These are phyloP conservation scores for Temnothorax ravouxi DNA, from an alignment of 2,888 invertebrate genomes.

Conservation along the genomic window DNA sequence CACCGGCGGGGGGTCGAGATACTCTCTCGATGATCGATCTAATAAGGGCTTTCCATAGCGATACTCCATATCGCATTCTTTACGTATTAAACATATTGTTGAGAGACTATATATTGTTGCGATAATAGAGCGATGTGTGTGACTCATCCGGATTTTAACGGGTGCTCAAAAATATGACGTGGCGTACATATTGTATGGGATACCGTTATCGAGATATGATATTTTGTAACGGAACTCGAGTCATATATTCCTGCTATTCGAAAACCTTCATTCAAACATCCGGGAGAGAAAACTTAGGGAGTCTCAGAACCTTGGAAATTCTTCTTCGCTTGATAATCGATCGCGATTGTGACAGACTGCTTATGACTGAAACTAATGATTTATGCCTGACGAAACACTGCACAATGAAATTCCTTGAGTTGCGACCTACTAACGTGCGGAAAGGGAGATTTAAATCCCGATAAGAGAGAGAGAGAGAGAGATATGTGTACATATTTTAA, in stretches of 20 bases:
- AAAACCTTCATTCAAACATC: neutral
- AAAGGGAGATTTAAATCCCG: neutral
- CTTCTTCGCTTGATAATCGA: neutral
- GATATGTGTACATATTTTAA: neutral
- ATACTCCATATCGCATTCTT: neutral
- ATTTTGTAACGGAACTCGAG: neutral
- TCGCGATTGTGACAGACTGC: neutral
- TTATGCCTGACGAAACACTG: neutral
- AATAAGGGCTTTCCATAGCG: slow-evolving; percentile 5
- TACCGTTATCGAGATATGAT: neutral
- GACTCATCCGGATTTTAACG: too few relatives aligned
- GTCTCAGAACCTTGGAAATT: neutral
- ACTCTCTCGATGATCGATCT: slow-evolving; percentile 5
- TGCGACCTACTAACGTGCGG: neutral
- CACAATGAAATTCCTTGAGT: neutral
- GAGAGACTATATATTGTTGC: neutral
- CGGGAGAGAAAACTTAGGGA: neutral
- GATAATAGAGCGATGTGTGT: neutral
- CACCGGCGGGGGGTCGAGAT: slow-evolving; percentile 6
- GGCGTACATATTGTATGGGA: too few relatives aligned
- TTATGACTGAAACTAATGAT: neutral
- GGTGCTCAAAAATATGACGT: neutral
- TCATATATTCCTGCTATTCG: neutral
- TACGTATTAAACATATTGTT: neutral
- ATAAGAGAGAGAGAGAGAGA: neutral